Percentiles rank a stretch among this genome's conserved stretches.
Conservation (phyloP, 2,797 vertebrate species). For the Meriones psammophilus region DNA sequence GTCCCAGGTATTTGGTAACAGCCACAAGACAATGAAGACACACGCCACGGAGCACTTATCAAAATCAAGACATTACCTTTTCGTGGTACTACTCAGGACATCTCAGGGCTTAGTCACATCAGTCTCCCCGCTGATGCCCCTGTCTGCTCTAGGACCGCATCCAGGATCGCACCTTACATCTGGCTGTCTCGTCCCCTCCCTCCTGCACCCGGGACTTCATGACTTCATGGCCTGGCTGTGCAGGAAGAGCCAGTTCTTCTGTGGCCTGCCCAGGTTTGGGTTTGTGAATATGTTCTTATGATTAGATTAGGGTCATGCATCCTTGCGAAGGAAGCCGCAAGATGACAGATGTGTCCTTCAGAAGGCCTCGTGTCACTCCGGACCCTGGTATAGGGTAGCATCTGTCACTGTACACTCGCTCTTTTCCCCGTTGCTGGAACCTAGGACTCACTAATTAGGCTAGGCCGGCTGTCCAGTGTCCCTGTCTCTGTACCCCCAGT, state of each 20-base stretch:
- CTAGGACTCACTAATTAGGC: not conserved
- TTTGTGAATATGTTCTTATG: not conserved
- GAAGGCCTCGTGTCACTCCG: not conserved
- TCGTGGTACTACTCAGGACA: not conserved
- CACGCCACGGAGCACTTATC: not conserved
- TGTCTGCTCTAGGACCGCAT: not conserved
- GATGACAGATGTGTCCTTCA: not conserved
- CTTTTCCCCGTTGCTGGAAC: not conserved
- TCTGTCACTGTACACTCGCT: not conserved
- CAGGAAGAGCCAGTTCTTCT: not conserved
- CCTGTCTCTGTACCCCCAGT: not conserved
- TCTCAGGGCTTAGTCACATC: not conserved
- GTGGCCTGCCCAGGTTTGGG: not conserved
- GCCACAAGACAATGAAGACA: not conserved
- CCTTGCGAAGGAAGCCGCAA: not conserved
- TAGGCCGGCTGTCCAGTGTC: not conserved
- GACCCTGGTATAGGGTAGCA: not conserved
- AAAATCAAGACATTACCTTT: not conserved
- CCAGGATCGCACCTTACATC: not conserved
- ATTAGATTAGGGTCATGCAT: not conserved
- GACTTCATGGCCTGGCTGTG: not conserved
- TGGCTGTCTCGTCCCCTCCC: not conserved
- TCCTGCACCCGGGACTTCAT: not conserved
- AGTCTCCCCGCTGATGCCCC: not conserved
- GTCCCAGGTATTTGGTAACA: not conserved